Base-by-base conservation (phyloP, 2,888 invertebrate species). In the Zaprionus lineosus region DNA sequence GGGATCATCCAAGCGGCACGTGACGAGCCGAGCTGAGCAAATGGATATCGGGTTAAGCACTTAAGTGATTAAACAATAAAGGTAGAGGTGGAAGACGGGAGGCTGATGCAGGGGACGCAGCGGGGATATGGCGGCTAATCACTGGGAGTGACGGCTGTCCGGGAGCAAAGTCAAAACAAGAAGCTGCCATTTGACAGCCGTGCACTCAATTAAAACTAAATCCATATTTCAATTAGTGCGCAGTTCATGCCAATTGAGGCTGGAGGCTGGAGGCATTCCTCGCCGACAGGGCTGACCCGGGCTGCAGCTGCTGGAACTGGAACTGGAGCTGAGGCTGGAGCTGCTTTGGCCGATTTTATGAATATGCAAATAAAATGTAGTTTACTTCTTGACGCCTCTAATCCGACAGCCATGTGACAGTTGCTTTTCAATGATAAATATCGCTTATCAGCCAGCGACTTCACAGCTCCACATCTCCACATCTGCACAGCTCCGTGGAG, bases 351-450 rank as follows among this genome's bases (percentile, higher is more conserved):
- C 34, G 50, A 0, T 24, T 69, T 73, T 79, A 76, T 82, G 66
- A 70, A 82, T 63, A 75, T 77, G 75, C 74, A 61, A 84, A 82
- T 67, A 62, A 62, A 69, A 39, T 41, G 62, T 29, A 36, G 63
- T 71, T 65, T 69, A 57, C 69, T 75, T 63, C 76, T 59, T 62
- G 76, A 78, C 50, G 65, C 59, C 63, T 48, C 57, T 74, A 70
- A 67, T 76, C 68, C 53, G 63, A 66, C 70, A 67, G 48, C 29
- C 43, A 72, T 40, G 28, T 51, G 64, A 68, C 71, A 71, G 64
- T 21, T 15, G 31, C 28, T 21, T 72, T 58, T 40, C 53, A 46
- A 59, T 68, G 59, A 81, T 74, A 65, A 74, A 68, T 71, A 39
- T 57, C 33, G 52, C 40, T 84, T 74, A 77, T 77, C 79, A 69